These are phyloP conservation scores for Gallirallus australis DNA, from an alignment of 2,797 vertebrate species.

Conservation along the genomic window DNA sequence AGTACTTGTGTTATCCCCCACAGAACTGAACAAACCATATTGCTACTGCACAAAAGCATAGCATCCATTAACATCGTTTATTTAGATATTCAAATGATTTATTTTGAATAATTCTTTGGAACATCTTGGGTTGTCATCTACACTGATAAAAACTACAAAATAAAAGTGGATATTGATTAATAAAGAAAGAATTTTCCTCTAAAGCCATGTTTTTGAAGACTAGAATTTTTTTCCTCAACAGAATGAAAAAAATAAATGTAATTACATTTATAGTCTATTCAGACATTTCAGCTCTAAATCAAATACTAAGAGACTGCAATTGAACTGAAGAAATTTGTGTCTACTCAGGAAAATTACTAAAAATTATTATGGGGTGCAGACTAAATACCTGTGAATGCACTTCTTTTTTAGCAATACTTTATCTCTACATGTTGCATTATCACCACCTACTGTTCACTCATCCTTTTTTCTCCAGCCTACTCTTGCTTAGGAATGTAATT, in stretches of 20 bases:
- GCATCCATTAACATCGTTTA: background rate
- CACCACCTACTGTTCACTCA: slow-evolving; percentile 74
- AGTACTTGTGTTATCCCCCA: background rate
- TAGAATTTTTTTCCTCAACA: background rate
- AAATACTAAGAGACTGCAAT: slow-evolving; percentile 8
- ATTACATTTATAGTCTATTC: slow-evolving; percentile 9
- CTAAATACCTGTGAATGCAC: background rate
- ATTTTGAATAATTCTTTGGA: background rate
- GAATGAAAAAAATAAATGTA: slow-evolving; percentile 22
- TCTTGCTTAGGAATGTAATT: background rate
- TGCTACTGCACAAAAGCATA: background rate
- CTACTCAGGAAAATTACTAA: slow-evolving; percentile 3
- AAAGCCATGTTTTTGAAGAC: background rate
- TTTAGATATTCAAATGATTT: background rate
- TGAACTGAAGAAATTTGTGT: slow-evolving; percentile 16
- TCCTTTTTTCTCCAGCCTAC: background rate
- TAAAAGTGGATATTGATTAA: background rate
- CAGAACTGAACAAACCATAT: background rate
- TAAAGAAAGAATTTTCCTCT: background rate
- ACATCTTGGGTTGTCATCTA: background rate
- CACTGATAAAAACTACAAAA: background rate
- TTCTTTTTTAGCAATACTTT: background rate
- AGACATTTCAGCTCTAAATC: slow-evolving; percentile 42
- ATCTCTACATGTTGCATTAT: slow-evolving; percentile 43
- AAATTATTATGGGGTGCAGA: background rate